Conservation (phyloP, 2,113 vertebrate genomes). For the Sylvia atricapilla region DNA sequence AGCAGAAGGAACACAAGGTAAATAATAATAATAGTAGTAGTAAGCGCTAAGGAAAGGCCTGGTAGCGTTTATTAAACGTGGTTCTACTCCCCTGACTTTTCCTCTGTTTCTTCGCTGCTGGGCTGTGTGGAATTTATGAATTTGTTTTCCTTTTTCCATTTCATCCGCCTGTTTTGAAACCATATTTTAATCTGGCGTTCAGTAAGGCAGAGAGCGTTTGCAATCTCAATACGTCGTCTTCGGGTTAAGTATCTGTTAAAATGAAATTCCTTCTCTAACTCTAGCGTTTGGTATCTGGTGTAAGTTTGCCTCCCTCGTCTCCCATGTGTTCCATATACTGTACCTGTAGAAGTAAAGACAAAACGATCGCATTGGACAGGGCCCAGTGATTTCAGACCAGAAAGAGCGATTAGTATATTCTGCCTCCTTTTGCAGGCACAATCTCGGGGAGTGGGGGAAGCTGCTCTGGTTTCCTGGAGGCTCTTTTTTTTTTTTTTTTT, state of each 20-base stretch:
- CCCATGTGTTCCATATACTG: conserved; percentile 81
- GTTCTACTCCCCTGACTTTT: conserved; percentile 80
- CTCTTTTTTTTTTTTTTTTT: neutral
- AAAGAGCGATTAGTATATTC: conserved; percentile 24
- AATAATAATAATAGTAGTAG: conserved; percentile 56
- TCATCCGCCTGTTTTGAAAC: conserved; percentile 88
- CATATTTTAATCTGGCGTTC: conserved; percentile 89
- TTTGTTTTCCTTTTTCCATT: conserved; percentile 88
- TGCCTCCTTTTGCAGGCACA: conserved; percentile 1
- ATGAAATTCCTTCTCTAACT: conserved; percentile 86
- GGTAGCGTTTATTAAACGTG: conserved; percentile 52
- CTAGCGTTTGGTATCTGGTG: conserved; percentile 84
- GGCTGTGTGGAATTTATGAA: conserved; percentile 81
- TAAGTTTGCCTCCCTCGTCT: conserved; percentile 85
- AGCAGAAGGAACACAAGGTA: conserved; percentile 42
- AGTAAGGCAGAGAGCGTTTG: conserved; percentile 83
- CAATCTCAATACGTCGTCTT: conserved; percentile 85
- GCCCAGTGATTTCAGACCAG: conserved; percentile 44
- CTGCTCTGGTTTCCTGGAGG: neutral
- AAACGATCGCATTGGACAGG: conserved; percentile 57
- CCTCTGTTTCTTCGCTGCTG: conserved; percentile 79
- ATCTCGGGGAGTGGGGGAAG: neutral
- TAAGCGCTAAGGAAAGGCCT: conserved; percentile 57
- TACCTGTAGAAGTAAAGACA: conserved; percentile 76
- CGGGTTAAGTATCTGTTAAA: conserved; percentile 86